A percentile compares a stretch with the other conserved stretches of the same genome.
These are phyloP conservation scores for Brachypteracias leptosomus DNA, from an alignment of 2,113 vertebrate genomes.

Conservation along the genomic window DNA sequence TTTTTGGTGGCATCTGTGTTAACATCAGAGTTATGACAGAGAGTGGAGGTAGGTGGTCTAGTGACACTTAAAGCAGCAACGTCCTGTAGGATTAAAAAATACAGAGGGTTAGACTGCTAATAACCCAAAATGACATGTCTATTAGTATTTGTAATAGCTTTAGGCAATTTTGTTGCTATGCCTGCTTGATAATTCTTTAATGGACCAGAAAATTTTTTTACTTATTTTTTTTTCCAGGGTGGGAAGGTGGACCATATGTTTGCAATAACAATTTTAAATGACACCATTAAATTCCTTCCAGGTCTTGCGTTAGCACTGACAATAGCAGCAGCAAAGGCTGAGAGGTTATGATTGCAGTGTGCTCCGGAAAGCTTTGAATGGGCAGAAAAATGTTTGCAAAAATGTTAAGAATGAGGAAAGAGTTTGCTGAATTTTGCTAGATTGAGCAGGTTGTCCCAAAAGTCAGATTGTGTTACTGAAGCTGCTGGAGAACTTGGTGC, in stretches of 20 bases:
- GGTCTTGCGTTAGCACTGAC: background rate
- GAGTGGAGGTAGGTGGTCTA: background rate
- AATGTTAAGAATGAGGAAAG: background rate
- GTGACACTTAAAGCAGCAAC: background rate
- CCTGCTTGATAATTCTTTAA: background rate
- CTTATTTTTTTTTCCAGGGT: background rate
- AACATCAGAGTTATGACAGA: background rate
- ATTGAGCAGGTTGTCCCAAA: background rate
- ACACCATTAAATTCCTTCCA: background rate
- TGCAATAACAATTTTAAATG: background rate
- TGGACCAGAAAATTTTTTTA: background rate
- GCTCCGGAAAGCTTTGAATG: background rate
- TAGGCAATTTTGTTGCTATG: background rate
- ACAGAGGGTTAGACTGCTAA: background rate
- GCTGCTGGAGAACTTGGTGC: background rate
- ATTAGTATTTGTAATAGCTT: background rate
- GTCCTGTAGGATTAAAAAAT: background rate
- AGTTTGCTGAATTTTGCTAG: background rate
- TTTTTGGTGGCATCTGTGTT: background rate
- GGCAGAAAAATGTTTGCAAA: background rate
- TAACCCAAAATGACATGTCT: background rate
- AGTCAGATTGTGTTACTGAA: background rate
- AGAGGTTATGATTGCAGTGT: background rate
- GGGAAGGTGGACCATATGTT: background rate
- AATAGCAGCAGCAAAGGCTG: background rate